phyloP scores from a whole-genome alignment of 2,888 invertebrate genomes.

The Eristalinus aeneus region DNA sequence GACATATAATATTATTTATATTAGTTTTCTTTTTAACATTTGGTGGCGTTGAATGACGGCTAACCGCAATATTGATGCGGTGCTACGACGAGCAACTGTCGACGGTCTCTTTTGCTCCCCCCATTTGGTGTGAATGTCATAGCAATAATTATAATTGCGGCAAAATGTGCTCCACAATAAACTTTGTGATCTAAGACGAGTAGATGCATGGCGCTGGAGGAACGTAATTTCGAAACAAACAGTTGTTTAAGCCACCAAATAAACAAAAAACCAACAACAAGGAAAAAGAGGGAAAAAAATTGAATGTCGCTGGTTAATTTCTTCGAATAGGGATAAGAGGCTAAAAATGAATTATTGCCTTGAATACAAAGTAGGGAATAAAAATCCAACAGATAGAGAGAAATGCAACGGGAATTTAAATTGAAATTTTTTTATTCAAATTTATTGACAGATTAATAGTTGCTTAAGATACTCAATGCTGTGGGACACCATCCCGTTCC shows the following conservation, averaged over 20 bases:
- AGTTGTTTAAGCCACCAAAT: neutral
- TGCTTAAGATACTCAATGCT: neutral
- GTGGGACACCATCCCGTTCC: neutral
- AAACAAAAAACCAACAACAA: neutral
- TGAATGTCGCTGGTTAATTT: neutral
- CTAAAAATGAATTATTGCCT: neutral
- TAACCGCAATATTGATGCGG: slow-evolving; percentile 24
- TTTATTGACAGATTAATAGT: neutral
- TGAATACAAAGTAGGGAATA: slow-evolving; percentile 4
- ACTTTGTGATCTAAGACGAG: neutral
- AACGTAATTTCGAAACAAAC: slow-evolving; percentile 5
- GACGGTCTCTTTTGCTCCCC: slow-evolving; percentile 25
- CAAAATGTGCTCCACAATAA: slow-evolving; percentile 33
- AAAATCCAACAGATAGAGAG: neutral
- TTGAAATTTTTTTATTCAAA: neutral
- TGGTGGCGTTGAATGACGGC: slow-evolving; percentile 1
- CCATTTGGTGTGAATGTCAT: slow-evolving; percentile 41
- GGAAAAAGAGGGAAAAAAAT: neutral
- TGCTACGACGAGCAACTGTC: neutral
- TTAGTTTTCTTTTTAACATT: slow-evolving; percentile 8
- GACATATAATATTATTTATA: slow-evolving; percentile 10
- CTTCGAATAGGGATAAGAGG: neutral
- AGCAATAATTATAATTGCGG: slow-evolving; percentile 56
- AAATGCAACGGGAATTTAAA: neutral
- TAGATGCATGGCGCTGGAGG: neutral